Evolutionary conservation across 1,140 invertebrate genomes (phyloP).

Genomic region (Druon quercuslanigerum): DNA sequence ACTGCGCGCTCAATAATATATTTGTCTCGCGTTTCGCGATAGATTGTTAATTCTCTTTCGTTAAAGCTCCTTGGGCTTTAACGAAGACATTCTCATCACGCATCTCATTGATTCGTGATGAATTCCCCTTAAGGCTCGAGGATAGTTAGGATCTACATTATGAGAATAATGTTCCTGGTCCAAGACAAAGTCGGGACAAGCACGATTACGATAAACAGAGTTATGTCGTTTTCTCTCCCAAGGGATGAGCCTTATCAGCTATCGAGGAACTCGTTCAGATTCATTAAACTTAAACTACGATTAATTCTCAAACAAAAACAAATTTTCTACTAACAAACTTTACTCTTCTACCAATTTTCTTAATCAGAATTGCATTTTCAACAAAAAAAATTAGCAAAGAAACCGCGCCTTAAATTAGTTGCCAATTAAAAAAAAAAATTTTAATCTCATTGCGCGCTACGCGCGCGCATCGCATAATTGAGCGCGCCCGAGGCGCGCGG

Average conservation of each 20-base stretch:
- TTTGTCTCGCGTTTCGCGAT: too few relatives aligned
- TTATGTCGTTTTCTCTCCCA: constrained; percentile 31
- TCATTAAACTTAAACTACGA: background rate
- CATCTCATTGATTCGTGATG: too few relatives aligned
- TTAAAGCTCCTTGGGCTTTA: too few relatives aligned
- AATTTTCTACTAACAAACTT: background rate
- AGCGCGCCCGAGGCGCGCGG: too few relatives aligned
- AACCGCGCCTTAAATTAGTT: too few relatives aligned
- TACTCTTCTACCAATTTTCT: background rate
- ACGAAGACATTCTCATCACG: too few relatives aligned
- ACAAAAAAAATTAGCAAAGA: too few relatives aligned
- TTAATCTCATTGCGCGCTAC: too few relatives aligned
- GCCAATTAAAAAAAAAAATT: too few relatives aligned
- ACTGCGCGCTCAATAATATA: too few relatives aligned
- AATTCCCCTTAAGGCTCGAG: background rate
- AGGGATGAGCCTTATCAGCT: background rate
- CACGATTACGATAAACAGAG: constrained; percentile 37
- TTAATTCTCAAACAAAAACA: background rate
- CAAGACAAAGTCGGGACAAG: constrained; percentile 36
- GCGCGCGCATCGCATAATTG: too few relatives aligned
- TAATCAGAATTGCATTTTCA: background rate
- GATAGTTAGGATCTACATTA: constrained; percentile 40
- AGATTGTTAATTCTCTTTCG: too few relatives aligned
- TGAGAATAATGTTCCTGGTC: constrained; percentile 32
- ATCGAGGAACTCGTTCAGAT: background rate